Evolutionary conservation across 2,888 invertebrate species (phyloP).

Genomic region (Cremastobaeus sp.): DNA sequence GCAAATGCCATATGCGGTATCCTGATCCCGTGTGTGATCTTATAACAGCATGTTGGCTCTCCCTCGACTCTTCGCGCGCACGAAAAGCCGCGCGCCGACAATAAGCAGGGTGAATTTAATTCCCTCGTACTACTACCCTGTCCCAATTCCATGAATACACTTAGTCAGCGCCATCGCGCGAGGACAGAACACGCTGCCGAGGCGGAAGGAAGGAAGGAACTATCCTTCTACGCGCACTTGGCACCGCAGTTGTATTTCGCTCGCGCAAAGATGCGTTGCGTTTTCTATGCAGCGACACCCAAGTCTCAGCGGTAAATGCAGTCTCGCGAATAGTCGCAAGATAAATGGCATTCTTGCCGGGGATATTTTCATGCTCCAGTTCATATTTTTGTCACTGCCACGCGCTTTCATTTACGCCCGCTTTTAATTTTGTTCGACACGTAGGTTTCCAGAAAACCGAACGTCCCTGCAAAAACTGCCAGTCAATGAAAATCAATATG

Average conservation of each 20-base stretch:
- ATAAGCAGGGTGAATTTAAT: conserved; percentile 73
- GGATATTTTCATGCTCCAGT: conserved; percentile 49
- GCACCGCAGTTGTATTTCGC: conserved; percentile 48
- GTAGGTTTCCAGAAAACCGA: no score
- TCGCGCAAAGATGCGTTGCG: conserved; percentile 44
- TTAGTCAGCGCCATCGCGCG: conserved; percentile 57
- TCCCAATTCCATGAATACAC: conserved; percentile 69
- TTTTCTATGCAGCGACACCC: conserved; percentile 38
- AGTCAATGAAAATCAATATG: no score
- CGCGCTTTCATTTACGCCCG: conserved; percentile 22
- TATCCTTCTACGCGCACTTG: conserved; percentile 59
- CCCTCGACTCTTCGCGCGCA: conserved; percentile 60
- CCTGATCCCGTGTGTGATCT: conserved; percentile 61
- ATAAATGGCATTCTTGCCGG: conserved; percentile 44
- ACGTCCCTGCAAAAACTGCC: no score
- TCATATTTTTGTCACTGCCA: conserved; percentile 41
- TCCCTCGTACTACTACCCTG: conserved; percentile 65
- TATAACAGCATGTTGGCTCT: conserved; percentile 62
- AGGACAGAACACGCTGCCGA: conserved; percentile 39
- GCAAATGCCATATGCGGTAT: conserved; percentile 56
- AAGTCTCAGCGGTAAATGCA: conserved; percentile 45
- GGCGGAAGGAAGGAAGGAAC: conserved; percentile 61
- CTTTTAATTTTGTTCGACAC: conserved; percentile 19
- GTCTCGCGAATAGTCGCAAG: conserved; percentile 47
- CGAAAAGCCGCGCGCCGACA: conserved; percentile 67